Conservation (phyloP, 2,113 vertebrate species). For the Catharus minimus region DNA sequence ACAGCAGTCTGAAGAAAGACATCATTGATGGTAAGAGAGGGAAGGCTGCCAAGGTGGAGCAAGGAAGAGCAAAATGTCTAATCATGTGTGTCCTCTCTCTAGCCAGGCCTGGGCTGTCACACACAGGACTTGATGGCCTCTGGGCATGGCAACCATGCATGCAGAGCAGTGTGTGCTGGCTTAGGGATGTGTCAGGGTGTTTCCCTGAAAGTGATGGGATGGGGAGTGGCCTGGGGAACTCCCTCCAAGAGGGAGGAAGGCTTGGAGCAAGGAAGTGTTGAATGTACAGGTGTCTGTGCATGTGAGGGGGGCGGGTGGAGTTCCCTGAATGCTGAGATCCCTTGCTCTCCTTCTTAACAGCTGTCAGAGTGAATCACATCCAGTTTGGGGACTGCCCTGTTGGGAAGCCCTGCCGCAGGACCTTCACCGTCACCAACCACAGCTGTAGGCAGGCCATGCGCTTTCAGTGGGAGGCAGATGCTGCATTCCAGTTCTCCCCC, state of each 20-base stretch:
- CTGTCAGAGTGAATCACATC: slow-evolving; percentile 73
- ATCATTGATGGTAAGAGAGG: slow-evolving; percentile 67
- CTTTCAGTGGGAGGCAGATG: slow-evolving; percentile 82
- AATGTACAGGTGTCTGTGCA: accelerated
- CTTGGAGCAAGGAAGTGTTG: not conserved
- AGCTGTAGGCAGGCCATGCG: slow-evolving; percentile 63
- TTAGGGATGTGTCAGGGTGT: not conserved
- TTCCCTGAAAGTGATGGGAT: not conserved
- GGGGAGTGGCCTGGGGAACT: not conserved
- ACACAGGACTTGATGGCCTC: not conserved
- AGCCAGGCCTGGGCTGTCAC: not conserved
- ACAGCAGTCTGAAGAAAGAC: slow-evolving; percentile 36
- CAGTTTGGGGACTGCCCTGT: slow-evolving; percentile 86
- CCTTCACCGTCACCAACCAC: slow-evolving; percentile 85
- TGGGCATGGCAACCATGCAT: accelerated
- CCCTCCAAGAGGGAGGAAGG: not conserved
- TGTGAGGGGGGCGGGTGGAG: accelerated
- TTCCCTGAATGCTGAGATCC: not conserved
- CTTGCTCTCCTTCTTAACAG: slow-evolving; percentile 25
- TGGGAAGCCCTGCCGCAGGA: slow-evolving; percentile 63
- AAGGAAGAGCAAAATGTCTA: not conserved
- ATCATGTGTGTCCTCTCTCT: not conserved
- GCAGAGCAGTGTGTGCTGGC: not conserved
- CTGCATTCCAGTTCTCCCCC: slow-evolving; percentile 79
- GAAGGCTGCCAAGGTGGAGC: not conserved